A percentile compares a stretch with the other conserved stretches of the same genome.
These are phyloP conservation scores for Lepidostoma basale DNA, from an alignment of 1,140 invertebrate genomes.

Conservation along the genomic window DNA sequence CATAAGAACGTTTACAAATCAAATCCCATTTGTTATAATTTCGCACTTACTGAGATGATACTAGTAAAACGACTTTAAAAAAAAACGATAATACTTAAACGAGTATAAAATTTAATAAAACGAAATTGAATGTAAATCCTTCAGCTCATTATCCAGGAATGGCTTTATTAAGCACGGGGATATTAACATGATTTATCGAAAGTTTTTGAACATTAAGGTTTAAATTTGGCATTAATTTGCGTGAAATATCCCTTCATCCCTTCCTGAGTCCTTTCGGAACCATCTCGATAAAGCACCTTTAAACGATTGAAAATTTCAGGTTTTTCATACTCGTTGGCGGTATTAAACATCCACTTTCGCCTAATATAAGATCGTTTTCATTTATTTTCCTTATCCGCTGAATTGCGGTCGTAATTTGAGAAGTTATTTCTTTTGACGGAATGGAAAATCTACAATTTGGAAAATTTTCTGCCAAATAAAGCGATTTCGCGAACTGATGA, in stretches of 20 bases:
- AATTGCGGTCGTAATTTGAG: neutral
- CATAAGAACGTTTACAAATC: too few relatives aligned
- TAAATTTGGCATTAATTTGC: neutral
- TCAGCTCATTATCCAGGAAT: too few relatives aligned
- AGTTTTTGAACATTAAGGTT: neutral
- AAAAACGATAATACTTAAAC: too few relatives aligned
- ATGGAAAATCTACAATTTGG: neutral
- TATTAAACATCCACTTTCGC: neutral
- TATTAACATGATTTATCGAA: neutral
- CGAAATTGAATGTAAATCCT: too few relatives aligned
- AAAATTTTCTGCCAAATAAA: constrained; percentile 10
- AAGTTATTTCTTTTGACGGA: neutral
- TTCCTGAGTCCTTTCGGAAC: neutral
- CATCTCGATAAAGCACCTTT: neutral
- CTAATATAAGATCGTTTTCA: neutral
- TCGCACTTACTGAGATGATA: too few relatives aligned
- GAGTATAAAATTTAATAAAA: too few relatives aligned
- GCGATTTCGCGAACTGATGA: neutral
- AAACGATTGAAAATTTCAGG: neutral
- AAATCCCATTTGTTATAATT: too few relatives aligned
- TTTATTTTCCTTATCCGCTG: constrained; percentile 3
- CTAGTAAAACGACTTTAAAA: too few relatives aligned
- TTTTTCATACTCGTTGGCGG: neutral
- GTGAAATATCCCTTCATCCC: neutral
- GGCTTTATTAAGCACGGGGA: neutral